These are phyloP conservation scores for Resseliella maxima DNA, from an alignment of 2,888 invertebrate species.

Conservation along the genomic window DNA sequence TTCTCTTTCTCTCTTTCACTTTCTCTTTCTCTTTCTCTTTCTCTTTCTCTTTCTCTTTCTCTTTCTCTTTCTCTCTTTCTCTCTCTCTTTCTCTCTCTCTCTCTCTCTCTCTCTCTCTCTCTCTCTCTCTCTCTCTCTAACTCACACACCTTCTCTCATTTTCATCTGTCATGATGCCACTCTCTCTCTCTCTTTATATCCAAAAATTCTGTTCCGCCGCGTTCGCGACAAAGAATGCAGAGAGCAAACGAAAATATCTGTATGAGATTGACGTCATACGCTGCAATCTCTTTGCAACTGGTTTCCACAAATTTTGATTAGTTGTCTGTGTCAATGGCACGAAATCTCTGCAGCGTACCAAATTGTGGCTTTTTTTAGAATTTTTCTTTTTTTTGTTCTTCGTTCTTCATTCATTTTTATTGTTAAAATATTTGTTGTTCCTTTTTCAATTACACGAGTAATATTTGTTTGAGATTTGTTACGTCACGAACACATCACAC, in stretches of 20 bases:
- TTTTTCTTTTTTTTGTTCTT: background rate
- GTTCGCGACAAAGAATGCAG: background rate
- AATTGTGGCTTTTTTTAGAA: background rate
- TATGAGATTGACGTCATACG: constrained; percentile 5
- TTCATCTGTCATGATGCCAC: too few species aligned
- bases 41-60: too few species aligned
- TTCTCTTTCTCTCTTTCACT: too few species aligned
- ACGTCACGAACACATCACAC: background rate
- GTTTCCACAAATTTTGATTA: background rate
- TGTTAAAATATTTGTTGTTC: background rate
- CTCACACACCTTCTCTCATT: too few species aligned
- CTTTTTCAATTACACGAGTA: background rate
- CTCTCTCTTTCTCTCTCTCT: too few species aligned
- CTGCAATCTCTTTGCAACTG: background rate
- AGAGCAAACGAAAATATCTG: background rate
- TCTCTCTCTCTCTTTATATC: background rate
- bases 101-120: too few species aligned
- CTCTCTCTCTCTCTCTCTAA: too few species aligned
- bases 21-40: too few species aligned
- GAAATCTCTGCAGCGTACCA: background rate
- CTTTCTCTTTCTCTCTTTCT: too few species aligned
- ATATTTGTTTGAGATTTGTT: background rate
- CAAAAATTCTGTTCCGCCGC: background rate
- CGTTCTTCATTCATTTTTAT: background rate
- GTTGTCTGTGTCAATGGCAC: constrained; percentile 21